Evolutionary conservation across 2,888 invertebrate species (phyloP).

Genomic region (Hypercompe scribonia): DNA sequence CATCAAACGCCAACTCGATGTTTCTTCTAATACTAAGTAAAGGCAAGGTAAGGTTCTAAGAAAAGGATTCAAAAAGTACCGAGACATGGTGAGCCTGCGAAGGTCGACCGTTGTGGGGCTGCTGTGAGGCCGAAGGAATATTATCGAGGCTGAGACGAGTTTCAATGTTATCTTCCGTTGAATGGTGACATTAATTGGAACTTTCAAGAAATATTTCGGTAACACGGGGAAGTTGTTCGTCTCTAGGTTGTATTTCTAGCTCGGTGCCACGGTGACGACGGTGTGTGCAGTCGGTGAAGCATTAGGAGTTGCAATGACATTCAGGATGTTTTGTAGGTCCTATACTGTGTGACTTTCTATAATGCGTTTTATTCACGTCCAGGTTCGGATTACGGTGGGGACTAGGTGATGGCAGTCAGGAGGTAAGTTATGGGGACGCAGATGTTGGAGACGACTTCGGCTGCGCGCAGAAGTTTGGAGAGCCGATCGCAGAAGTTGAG

Average conservation of each 20-base stretch:
- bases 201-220: conserved; percentile 74
- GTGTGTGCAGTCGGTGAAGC: conserved; percentile 80
- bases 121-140: conserved; percentile 81
- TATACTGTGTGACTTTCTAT: conserved; percentile 69
- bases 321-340: conserved; percentile 69
- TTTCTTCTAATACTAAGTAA: conserved; percentile 71
- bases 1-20: conserved; percentile 64
- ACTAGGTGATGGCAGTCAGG: conserved; percentile 81
- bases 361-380: conserved; percentile 60
- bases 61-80: conserved; percentile 85
- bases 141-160: conserved; percentile 69
- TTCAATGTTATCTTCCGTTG: conserved; percentile 75
- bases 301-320: conserved; percentile 70
- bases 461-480: conserved; percentile 79
- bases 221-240: conserved; percentile 70
- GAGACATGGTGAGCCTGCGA: conserved; percentile 82
- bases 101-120: conserved; percentile 78
- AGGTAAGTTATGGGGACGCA: conserved; percentile 73
- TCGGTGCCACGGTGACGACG: conserved; percentile 75
- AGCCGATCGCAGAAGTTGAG: conserved; percentile 79
- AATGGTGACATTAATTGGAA: conserved; percentile 73
- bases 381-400: conserved; percentile 62
- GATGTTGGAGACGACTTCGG: conserved; percentile 79
- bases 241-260: conserved; percentile 66
- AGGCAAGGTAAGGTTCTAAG: conserved; percentile 80